Percentiles rank a stretch among this genome's conserved stretches.
Conservation (phyloP, 2,113 vertebrate species). For the Rhinolophus sinicus region DNA sequence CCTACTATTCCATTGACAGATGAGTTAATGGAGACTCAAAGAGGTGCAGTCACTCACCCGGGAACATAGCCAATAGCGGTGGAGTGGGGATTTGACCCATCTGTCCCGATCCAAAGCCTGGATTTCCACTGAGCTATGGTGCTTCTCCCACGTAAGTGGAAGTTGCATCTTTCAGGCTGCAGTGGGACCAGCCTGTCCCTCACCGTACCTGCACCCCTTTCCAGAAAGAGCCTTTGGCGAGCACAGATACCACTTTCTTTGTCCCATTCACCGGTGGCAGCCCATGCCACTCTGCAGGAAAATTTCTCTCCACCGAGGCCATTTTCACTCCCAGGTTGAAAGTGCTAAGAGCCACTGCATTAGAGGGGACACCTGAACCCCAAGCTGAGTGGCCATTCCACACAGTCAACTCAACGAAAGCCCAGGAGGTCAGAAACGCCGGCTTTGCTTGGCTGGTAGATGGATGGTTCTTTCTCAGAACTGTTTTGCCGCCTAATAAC, state of each 20-base stretch:
- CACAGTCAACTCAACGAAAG: neutral
- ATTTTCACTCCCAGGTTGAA: neutral
- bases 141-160: rapidly evolving
- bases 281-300: neutral
- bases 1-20: neutral
- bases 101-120: neutral
- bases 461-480: neutral
- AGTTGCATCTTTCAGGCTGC: neutral
- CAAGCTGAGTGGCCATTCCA: neutral
- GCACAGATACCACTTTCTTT: neutral
- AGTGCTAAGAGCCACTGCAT: neutral
- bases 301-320: neutral
- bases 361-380: neutral
- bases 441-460: neutral
- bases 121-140: neutral
- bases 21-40: neutral
- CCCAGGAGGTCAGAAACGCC: rapidly evolving
- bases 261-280: neutral
- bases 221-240: neutral
- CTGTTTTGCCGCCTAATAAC: neutral
- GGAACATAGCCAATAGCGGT: neutral
- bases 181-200: neutral
- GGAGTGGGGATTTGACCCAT: neutral
- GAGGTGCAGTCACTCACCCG: rapidly evolving
- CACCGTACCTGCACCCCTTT: rapidly evolving